These are phyloP conservation scores for Coleophora deauratella DNA, from an alignment of 2,888 invertebrate species.

Conservation along the genomic window DNA sequence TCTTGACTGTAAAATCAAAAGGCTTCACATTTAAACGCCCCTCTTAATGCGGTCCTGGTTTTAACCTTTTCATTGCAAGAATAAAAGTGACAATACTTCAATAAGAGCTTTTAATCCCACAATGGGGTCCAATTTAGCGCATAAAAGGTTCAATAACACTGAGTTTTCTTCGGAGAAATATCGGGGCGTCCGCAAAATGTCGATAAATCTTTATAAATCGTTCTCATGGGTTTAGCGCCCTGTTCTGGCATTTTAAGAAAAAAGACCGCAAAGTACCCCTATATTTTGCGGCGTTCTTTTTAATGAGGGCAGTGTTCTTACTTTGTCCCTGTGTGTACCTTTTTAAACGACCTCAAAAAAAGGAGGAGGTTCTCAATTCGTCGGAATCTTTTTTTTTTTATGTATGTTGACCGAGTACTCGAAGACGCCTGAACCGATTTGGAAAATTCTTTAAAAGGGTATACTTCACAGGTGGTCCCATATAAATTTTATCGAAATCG, in stretches of 20 bases:
- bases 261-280: too few relatives aligned
- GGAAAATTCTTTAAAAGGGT: too few relatives aligned
- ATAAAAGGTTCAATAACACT: conserved; percentile 15
- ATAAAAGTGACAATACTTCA: conserved; percentile 6
- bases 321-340: conserved; percentile 4
- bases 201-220: conserved; percentile 15
- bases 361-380: too few relatives aligned
- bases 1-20: not conserved
- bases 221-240: conserved; percentile 4
- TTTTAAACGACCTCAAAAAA: too few relatives aligned
- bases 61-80: not conserved
- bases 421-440: too few relatives aligned
- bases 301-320: too few relatives aligned
- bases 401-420: too few relatives aligned
- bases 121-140: conserved; percentile 15
- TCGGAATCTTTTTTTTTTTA: too few relatives aligned
- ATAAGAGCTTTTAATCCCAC: conserved; percentile 20
- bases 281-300: too few relatives aligned
- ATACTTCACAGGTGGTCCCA: too few relatives aligned
- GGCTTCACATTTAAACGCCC: not conserved
- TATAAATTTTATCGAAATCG: too few relatives aligned
- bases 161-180: not conserved
- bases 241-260: too few relatives aligned
- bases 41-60: not conserved
- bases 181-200: not conserved